These are phyloP conservation scores for Callorhinus ursinus DNA, from an alignment of 2,113 vertebrate genomes.

Conservation along the genomic window DNA sequence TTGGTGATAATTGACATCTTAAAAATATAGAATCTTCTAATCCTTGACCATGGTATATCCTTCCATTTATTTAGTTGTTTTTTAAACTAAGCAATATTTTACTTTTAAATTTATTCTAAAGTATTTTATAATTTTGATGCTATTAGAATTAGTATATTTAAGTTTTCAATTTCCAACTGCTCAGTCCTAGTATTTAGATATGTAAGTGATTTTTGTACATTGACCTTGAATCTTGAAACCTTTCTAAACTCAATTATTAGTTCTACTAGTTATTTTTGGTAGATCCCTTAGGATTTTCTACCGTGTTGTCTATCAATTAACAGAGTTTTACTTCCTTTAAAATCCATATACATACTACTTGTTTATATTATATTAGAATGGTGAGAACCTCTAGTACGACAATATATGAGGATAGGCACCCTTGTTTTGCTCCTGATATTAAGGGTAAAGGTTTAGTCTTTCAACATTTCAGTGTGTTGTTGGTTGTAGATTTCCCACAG, in stretches of 20 bases:
- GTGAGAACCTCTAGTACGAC: neutral
- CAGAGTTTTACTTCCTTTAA: neutral
- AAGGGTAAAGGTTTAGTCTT: neutral
- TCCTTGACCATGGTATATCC: neutral
- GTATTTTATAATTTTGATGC: neutral
- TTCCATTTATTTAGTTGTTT: neutral
- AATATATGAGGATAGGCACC: neutral
- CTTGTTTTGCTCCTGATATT: neutral
- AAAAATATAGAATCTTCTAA: neutral
- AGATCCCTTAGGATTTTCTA: neutral
- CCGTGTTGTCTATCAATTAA: neutral
- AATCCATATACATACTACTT: neutral
- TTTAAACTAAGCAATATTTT: neutral
- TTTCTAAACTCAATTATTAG: neutral
- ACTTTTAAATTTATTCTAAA: neutral
- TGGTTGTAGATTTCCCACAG: neutral
- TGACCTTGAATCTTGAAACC: neutral
- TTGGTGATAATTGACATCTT: neutral
- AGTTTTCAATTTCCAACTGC: neutral
- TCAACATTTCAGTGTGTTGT: neutral
- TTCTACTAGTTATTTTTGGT: neutral
- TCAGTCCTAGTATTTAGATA: neutral
- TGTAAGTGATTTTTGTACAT: neutral
- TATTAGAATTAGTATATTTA: neutral
- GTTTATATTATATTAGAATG: neutral